Base-by-base conservation (phyloP, 92 coral and sea anemone species). In the Montipora capitata region DNA sequence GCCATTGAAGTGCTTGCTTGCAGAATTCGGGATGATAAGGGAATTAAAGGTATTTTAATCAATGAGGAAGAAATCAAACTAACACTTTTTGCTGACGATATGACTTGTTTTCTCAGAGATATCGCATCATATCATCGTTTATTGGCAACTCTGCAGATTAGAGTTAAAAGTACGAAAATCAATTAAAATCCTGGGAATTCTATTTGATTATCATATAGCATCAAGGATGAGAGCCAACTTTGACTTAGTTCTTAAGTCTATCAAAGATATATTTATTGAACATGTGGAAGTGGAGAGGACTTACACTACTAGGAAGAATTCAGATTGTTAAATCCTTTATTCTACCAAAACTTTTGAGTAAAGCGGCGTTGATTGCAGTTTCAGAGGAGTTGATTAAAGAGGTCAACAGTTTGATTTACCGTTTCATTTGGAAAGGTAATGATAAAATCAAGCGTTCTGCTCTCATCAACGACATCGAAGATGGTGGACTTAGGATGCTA, bases 21-120 rank as follows among this genome's bases (percentile, higher is more conserved):
- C 27, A 43, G 43, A 68, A 74, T 74, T n/a, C 76, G 77, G 15
- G 57, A 76, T 12, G 78, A 66, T 56, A 77, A 76, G 58, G 67
- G 74, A 57, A 65, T 76, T 27, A 27, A 68, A 77, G 78, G 78
- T 45, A 77, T 68, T n/a, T 43, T 41, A 79, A 27, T 79, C 49
- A 56, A 72, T 8, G 63, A 69, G 9, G 78, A 78, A 51, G 84
- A 84, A 61, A 78, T 89, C 38, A 83, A 89, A 62, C 40, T 89
- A 48, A 81, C 74, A 11, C 77, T 88, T 72, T 86, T 85, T 40
- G 94, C 94, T 39, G 94, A 91, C 68, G 91, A 91, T 54, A 68
- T 89, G 65, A 82, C 88, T 18, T 61, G 59, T 12, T 89, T 82
- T 59, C 70, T 83, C 1, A 43, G 81, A 43, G 70, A 68, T 57